Base-by-base conservation (phyloP, 2,113 vertebrate species). In the Stegostoma tigrinum region DNA sequence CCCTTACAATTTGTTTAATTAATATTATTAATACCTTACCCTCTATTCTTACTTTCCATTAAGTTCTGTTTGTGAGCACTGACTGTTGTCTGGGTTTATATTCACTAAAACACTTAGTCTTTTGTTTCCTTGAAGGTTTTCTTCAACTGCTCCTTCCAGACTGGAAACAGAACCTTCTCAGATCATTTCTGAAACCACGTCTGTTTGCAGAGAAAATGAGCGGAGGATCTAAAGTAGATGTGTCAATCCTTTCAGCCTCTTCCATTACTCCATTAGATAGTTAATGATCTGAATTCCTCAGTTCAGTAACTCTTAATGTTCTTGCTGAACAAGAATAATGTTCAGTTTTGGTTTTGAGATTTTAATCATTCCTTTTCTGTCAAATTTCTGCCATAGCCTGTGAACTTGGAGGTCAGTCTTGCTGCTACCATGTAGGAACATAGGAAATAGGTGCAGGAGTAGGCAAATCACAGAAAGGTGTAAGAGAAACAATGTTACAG, bases 271-370 rank as follows among this genome's bases (percentile, higher is more conserved):
- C 30, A 12, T 75, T 34, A 34, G 72, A 34, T 2, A 10, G 7
- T 34, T 75, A 30, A 0, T 99, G 99, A 96, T 96, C 30, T 99
- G 99, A 96, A 96, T 98, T 95, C 97, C 98, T 95, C 96, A 99
- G 1, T 97, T 98, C 38, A 93, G 97, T 98, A 99, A 99, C 96
- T 97, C 64, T 34, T 34, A 27, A 75, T 34, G 23, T 0, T 75
- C 23, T 75, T 75, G 34, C 1, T 30, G 2, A 12, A 34, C 27
- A 75, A 75, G 10, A 75, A 75, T 1, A 61, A 61, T 21, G 7
- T 1, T 8, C 23, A 30, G 8, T 52, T 30, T 38, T 14, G 34
- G 91, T 45, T 48, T 21, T 48, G 27, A 48, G 17, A 89, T 95
- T 0, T 34, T 94, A 85, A 72, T 85, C 93, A 72, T 38, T 24